These are phyloP conservation scores for Brachystomella parvula DNA, from an alignment of 1,140 invertebrate genomes.

Conservation along the genomic window DNA sequence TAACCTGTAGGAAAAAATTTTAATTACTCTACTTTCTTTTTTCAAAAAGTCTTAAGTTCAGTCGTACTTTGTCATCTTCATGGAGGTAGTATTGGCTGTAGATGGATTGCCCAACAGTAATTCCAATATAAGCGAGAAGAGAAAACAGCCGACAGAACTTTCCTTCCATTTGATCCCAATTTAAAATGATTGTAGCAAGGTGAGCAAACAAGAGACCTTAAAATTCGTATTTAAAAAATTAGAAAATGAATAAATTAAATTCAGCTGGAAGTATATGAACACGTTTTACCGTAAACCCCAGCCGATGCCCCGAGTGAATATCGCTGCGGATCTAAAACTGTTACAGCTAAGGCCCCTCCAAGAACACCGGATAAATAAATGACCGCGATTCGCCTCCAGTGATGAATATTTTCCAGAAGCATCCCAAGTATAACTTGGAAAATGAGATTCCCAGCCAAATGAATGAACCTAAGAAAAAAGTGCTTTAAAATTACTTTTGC, in stretches of 20 bases:
- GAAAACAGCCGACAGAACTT: constrained; percentile 14
- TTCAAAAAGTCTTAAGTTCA: no score
- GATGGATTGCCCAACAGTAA: constrained; percentile 9
- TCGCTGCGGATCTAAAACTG: constrained; percentile 10
- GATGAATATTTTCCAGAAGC: constrained; percentile 21
- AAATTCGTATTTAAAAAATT: no score
- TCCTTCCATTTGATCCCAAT: constrained; percentile 27
- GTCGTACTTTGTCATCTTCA: not conserved
- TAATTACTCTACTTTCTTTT: no score
- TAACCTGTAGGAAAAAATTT: not conserved
- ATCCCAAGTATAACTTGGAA: constrained; percentile 20
- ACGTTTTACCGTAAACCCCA: constrained; percentile 26
- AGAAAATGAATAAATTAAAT: no score
- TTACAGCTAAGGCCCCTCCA: constrained; percentile 15
- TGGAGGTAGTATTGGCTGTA: not conserved
- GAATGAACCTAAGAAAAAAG: not conserved
- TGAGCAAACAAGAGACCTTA: constrained; percentile 16
- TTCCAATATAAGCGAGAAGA: constrained; percentile 13
- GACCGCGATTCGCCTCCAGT: constrained; percentile 23
- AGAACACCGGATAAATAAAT: constrained; percentile 18
- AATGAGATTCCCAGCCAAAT: constrained; percentile 16
- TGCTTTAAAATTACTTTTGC: not conserved
- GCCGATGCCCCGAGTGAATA: constrained; percentile 22
- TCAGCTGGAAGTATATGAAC: no score
- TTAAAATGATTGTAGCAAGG: constrained; percentile 23